Evolutionary conservation across 1,140 invertebrate species (phyloP).

Genomic region (Agraylea sexmaculata): DNA sequence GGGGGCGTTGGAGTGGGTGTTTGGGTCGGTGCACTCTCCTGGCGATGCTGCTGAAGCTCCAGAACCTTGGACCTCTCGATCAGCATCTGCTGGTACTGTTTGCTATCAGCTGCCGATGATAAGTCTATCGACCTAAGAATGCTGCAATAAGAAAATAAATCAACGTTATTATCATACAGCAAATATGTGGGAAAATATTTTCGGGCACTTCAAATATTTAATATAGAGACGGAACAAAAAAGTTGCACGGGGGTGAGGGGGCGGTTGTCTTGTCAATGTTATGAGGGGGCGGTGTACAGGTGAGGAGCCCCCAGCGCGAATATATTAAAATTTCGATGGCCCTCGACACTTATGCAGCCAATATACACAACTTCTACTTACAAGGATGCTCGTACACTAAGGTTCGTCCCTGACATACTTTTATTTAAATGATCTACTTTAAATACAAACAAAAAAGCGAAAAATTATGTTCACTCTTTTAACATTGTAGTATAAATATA

Average conservation of each 20-base stretch:
- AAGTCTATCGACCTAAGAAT: constrained; percentile 69
- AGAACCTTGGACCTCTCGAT: constrained; percentile 65
- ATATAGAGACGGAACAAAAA: too few relatives aligned
- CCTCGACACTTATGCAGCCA: constrained; percentile 11
- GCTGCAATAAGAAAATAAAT: constrained; percentile 40
- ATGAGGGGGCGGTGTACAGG: not conserved
- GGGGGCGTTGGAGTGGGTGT: constrained; percentile 30
- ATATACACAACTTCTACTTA: constrained; percentile 10
- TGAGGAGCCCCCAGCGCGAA: constrained; percentile 12
- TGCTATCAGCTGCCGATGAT: constrained; percentile 45
- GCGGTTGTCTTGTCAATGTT: not conserved
- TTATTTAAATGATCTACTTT: too few relatives aligned
- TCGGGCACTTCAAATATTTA: not conserved
- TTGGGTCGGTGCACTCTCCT: constrained; percentile 28
- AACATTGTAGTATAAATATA: too few relatives aligned
- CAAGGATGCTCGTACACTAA: constrained; percentile 4
- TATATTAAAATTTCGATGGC: constrained; percentile 20
- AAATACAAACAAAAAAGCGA: too few relatives aligned
- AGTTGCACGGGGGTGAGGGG: not conserved
- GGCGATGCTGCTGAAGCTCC: constrained; percentile 36
- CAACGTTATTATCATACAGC: constrained; percentile 3
- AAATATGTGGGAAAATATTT: not conserved
- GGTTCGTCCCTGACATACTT: too few relatives aligned
- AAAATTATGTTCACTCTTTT: too few relatives aligned
- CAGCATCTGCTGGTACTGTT: constrained; percentile 64